phyloP scores from a whole-genome alignment of 2,113 vertebrate species.

The Otus sunia region DNA sequence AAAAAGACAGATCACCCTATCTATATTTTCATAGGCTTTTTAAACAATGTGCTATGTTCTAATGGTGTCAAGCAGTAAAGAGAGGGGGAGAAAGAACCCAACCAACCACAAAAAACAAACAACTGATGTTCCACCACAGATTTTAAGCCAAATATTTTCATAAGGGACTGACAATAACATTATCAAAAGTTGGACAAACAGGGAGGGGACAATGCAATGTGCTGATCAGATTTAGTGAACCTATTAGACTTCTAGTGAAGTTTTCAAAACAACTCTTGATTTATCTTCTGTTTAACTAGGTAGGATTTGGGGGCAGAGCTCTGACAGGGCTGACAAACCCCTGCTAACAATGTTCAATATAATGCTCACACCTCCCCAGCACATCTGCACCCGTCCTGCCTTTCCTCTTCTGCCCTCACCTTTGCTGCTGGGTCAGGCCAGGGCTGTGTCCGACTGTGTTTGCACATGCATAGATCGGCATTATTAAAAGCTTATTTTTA shows the following conservation, averaged over 20 bases:
- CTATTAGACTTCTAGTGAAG: not conserved
- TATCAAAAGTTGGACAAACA: not conserved
- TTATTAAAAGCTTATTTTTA: not conserved
- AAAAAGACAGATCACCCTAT: conserved; percentile 55
- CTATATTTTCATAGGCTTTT: conserved; percentile 9
- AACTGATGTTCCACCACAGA: not conserved
- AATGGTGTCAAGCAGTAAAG: not conserved
- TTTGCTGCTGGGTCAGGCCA: not conserved
- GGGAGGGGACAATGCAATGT: not conserved
- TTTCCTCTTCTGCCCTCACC: not conserved
- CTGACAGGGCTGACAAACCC: not conserved
- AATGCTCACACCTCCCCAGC: not conserved
- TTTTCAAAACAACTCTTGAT: not conserved
- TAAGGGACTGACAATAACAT: not conserved
- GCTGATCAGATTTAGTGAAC: not conserved
- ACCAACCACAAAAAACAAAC: not conserved
- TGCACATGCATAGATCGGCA: not conserved
- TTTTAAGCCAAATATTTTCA: not conserved
- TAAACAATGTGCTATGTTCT: not conserved
- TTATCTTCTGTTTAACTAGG: not conserved
- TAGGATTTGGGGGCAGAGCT: not conserved
- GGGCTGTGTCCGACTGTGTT: not conserved
- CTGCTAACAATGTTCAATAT: not conserved
- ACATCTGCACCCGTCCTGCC: not conserved
- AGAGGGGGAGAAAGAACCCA: fast-evolving